Base-by-base conservation (phyloP, 1,140 invertebrate genomes). In the Magallana ariakensis region DNA sequence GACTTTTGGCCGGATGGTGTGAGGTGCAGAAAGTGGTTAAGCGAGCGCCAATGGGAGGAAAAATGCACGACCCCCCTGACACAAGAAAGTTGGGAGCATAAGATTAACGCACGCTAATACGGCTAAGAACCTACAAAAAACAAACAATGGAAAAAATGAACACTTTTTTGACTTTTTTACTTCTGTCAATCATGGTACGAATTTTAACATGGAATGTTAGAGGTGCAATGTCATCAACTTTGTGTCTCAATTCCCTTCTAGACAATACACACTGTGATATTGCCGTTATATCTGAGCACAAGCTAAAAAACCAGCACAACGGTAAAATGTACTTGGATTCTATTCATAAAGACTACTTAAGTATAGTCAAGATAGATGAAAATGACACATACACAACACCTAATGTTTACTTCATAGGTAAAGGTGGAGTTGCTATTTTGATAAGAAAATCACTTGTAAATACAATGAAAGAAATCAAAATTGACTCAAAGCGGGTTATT, bases 181-280 rank as follows among this genome's bases (percentile, higher is more conserved):
- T 57, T 22, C 57, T n/a, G 16, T 57, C 57, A 10, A 54, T 15
- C 19, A 19, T 19, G 7, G 6, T 75, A 55, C 46, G 7, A n/a
- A 60, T 86, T 33, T 58, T 86, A n/a, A 4, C 85, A 58, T 86
- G 70, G 75, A 81, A 86, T 81, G 75, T 86, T 46, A 85, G 83
- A 22, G 26, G 83, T 53, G 60, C 60, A 16, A 85, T 85, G 57
- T 70, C 83, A 16, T 58, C 55, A 8, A 86, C 85, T 33, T 4
- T 86, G 3, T 86, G 75, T 86, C 57, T 86, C 11, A 56, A 10
- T 22, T 8, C 13, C 22, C 26, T 86, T 3, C 11, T 85, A 33
- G 56, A 81, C 53, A 75, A 57, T 62, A 62, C 16, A 62, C 7
- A 62, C 33, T 86, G 70, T 53, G 85, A 81, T 53, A 60, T 86